Base-by-base conservation (phyloP, 2,888 invertebrate species). In the Ectemnius continuus region DNA sequence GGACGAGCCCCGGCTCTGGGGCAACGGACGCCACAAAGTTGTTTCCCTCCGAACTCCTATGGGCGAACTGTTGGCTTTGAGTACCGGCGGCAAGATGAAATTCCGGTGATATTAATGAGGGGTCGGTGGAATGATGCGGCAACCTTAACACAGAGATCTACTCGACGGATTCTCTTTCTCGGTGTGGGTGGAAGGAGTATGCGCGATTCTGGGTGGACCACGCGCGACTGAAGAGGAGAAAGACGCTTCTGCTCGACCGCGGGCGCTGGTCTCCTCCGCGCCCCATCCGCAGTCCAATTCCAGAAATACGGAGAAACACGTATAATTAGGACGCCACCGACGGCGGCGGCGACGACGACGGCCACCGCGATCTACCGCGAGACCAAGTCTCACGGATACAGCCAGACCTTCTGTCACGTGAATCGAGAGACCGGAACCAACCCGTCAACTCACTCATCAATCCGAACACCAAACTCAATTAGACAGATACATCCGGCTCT, bases 241-340 rank as follows among this genome's bases (percentile, higher is more conserved):
- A 80, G 85, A 83, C 84, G 80, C 81, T 73, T 73, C 69, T 65
- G 74, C 74, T 70, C 75, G 68, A 73, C 78, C 85, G 86, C 82
- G 78, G 82, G 79, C 78, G 70, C 52, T 16, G 16, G 73, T 78
- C 75, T 75, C 76, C 74, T 61, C 73, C 76, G 80, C 80, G 79
- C 84, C 83, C 82, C 86, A 83, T 83, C 83, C 82, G 78, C 81
- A 82, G 85, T 86, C 87, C 89, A 88, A 89, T 91, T 91, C 91
- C 91, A 90, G 91, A 91, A 91, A 91, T 90, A 90, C 89, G 89
- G 88, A 88, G 89, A 88, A 87, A 88, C 85, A 86, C 82, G 82
- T 83, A 84, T 90, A 90, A 90, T 90, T 90, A 89, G 90, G 90
- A 88, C 84, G 84, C 77, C 80, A 84, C 82, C 78, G 84, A 70